Evolutionary conservation across 2,888 invertebrate genomes (phyloP).

Genomic region (Ochropleura leucogaster): DNA sequence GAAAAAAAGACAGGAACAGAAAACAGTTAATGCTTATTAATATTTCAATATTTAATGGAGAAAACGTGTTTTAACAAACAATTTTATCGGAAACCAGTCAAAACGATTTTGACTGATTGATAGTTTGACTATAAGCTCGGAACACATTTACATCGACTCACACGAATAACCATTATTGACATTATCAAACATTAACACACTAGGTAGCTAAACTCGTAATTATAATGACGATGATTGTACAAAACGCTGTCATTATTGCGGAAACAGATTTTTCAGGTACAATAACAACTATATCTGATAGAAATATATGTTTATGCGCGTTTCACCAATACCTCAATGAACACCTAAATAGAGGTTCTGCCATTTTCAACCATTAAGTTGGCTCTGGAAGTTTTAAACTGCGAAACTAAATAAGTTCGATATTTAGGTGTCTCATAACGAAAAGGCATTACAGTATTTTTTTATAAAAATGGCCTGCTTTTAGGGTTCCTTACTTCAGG

Average conservation of each 20-base stretch:
- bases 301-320: slow-evolving; percentile 1
- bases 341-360: neutral
- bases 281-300: neutral
- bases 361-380: neutral
- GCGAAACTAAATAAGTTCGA: neutral
- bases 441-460: neutral
- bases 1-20: too few species aligned
- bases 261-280: neutral
- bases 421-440: neutral
- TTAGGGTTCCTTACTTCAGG: too few species aligned
- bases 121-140: neutral
- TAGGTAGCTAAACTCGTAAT: slow-evolving; percentile 24
- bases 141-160: neutral
- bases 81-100: neutral
- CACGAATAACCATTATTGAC: neutral
- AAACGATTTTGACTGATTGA: neutral
- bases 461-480: neutral
- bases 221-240: slow-evolving; percentile 28
- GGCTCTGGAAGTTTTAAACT: neutral
- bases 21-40: too few species aligned
- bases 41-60: too few species aligned
- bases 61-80: too few species aligned
- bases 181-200: slow-evolving; percentile 14
- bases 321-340: neutral
- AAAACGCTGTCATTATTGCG: neutral